Evolutionary conservation across 1,140 invertebrate species (phyloP), one percentile per base, ranked within the genome.

Genomic region (Globodera ellingtonae): DNA sequence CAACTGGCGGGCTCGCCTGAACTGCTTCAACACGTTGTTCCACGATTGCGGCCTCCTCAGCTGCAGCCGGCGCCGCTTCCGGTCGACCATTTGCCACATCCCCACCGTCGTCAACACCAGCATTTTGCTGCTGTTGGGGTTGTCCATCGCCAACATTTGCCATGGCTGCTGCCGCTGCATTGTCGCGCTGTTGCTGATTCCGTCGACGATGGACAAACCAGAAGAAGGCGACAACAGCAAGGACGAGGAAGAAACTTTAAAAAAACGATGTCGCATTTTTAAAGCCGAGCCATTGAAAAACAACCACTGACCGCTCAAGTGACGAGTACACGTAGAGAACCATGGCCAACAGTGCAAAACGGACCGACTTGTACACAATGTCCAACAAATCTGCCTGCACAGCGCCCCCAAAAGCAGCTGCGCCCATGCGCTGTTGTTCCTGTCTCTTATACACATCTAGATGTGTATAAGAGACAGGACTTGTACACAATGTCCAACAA

Each of bases 291-390:
- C 6, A 52, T 52, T 52, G 6, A 9, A 52, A 3, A 52, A 13
- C 50, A 52, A 52, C 8, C 52, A 62, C 56, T 62, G 13, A 77
- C 44, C 75, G 24, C 47, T 77, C 75, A 24, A 77, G 35, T 47
- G 75, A 77, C n/a, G 75, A 69, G 65, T 77, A 77, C 24, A 77
- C 50, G 7, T 67, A 77, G 15, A 77, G 56, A 15, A 77, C 52
- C 75, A 77, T 77, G 21, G n/a, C 75, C 46, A 77, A 67, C 52
- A 77, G 69, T n/a, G 50, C 50, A 50, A 77, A 77, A 69, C 75
- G 75, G 44, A 77, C 65, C 15, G 56, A 62, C 70, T 76, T 76
- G 56, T 76, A 76, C 47, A 67, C 75, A 24, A 76, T 48, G 56
- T 76, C 75, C n/a, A 76, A 59, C 56, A 76, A 9, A 6, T 76